A percentile compares a stretch with the other conserved stretches of the same genome.
Conservation (phyloP, 2,797 vertebrate species). For the Acipenser transmontanus region DNA sequence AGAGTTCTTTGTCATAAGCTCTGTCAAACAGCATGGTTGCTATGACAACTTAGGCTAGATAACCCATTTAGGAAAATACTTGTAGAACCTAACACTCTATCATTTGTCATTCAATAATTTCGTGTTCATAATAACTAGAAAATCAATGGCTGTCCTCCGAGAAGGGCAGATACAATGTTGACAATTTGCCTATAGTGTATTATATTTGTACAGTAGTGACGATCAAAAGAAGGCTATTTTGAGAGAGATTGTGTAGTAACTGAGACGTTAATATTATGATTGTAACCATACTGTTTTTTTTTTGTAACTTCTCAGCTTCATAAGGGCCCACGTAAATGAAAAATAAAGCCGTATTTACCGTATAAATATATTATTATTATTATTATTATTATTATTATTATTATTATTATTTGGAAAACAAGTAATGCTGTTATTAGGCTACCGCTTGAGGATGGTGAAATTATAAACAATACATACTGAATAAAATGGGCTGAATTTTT, state of each 20-base stretch:
- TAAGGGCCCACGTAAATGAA: constrained; percentile 24
- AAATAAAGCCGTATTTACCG: constrained; percentile 28
- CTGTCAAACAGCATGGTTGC: constrained; percentile 72
- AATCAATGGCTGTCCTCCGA: constrained; percentile 73
- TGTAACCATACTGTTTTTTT: constrained; percentile 30
- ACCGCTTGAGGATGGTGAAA: too few species aligned
- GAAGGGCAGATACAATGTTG: constrained; percentile 39
- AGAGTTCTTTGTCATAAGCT: constrained; percentile 62
- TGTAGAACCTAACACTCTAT: constrained; percentile 71
- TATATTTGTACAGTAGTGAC: constrained; percentile 24
- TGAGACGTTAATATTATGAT: constrained; percentile 36
- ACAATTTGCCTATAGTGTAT: constrained; percentile 25
- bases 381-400: too few species aligned
- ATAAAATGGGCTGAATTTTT: too few species aligned
- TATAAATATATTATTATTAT: too few species aligned
- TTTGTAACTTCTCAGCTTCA: too few species aligned
- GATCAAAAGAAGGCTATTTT: constrained; percentile 24
- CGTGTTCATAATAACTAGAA: constrained; percentile 80
- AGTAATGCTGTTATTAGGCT: too few species aligned
- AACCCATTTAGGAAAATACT: constrained; percentile 67
- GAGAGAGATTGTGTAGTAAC: constrained; percentile 31
- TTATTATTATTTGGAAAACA: too few species aligned
- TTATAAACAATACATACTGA: too few species aligned
- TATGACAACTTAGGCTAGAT: constrained; percentile 60
- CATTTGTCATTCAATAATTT: constrained; percentile 84